These are phyloP conservation scores for Trichonephila clavata DNA, from an alignment of 1,140 invertebrate species.

Conservation along the genomic window DNA sequence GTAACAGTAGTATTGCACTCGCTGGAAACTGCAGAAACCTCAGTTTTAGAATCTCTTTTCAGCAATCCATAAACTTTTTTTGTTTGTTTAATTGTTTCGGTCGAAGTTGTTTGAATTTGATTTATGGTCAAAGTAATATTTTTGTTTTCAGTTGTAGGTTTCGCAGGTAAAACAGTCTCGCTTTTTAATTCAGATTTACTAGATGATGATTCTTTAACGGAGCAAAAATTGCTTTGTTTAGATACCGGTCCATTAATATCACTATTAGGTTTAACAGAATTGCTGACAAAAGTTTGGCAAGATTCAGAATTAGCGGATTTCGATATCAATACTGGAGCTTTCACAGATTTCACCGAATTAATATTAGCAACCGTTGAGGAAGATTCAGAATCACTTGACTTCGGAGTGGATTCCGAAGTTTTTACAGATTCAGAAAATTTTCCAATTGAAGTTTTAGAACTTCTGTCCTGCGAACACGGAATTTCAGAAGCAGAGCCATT, in stretches of 20 bases:
- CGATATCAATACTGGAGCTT: not conserved
- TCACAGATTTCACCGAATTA: not conserved
- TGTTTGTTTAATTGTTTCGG: constrained; percentile 31
- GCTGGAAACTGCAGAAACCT: not conserved
- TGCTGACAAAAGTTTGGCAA: no score
- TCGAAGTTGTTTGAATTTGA: not conserved
- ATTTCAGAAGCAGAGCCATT: not conserved
- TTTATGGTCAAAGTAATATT: not conserved
- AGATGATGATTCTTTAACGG: not conserved
- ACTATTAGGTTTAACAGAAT: no score
- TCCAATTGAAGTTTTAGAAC: not conserved
- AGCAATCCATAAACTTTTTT: constrained; percentile 66
- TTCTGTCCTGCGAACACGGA: not conserved
- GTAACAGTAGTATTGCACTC: not conserved
- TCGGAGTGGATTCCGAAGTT: not conserved
- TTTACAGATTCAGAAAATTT: not conserved
- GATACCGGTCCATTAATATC: not conserved
- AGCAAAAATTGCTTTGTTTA: not conserved
- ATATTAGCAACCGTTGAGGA: not conserved
- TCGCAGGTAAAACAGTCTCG: not conserved
- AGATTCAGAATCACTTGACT: not conserved
- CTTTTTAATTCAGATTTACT: not conserved
- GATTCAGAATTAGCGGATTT: no score
- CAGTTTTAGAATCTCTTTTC: constrained; percentile 55
- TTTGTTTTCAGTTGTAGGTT: not conserved